Percentiles rank a stretch among this genome's conserved stretches.
These are phyloP conservation scores for Oreochromis spilurus DNA, from an alignment of 2,113 vertebrate species.

Conservation along the genomic window DNA sequence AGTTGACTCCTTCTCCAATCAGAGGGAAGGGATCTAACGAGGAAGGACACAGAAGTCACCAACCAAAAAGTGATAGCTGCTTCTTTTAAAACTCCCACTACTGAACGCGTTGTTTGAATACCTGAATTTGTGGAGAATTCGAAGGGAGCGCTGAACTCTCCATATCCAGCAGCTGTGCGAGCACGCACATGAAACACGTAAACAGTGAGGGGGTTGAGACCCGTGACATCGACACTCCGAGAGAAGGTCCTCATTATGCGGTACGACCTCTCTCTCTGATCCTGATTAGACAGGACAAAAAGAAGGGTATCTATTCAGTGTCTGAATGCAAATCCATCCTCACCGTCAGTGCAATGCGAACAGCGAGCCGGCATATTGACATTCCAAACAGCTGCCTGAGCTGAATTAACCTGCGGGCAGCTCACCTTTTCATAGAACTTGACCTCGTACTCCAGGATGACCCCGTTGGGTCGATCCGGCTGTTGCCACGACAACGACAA, in stretches of 20 bases:
- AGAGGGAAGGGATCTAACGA: constrained; percentile 88
- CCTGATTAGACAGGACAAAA: constrained; percentile 70
- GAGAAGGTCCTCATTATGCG: constrained; percentile 91
- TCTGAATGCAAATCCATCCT: constrained; percentile 21
- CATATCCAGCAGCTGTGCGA: constrained; percentile 92
- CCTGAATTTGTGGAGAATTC: constrained; percentile 97
- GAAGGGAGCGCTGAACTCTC: constrained; percentile 89
- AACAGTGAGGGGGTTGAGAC: constrained; percentile 89
- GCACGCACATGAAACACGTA: constrained; percentile 96
- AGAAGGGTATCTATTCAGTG: constrained; percentile 9
- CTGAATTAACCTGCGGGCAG: constrained; percentile 25
- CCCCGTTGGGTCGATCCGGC: constrained; percentile 93
- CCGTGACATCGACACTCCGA: constrained; percentile 86
- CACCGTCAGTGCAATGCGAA: constrained; percentile 15
- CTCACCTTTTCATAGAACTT: constrained; percentile 99
- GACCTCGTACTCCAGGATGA: constrained; percentile 97
- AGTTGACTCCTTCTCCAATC: constrained; percentile 92
- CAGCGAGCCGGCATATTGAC: constrained; percentile 7
- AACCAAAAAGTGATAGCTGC: background rate
- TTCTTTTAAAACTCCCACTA: background rate
- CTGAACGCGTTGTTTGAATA: constrained; percentile 29
- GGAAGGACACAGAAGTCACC: background rate
- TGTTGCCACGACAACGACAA: constrained; percentile 92
- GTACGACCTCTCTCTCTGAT: constrained; percentile 94
- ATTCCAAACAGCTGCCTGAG: constrained; percentile 5